Evolutionary conservation across 2,113 vertebrate species (phyloP), one percentile per base, ranked within the genome.

Genomic region (Abramis brama): DNA sequence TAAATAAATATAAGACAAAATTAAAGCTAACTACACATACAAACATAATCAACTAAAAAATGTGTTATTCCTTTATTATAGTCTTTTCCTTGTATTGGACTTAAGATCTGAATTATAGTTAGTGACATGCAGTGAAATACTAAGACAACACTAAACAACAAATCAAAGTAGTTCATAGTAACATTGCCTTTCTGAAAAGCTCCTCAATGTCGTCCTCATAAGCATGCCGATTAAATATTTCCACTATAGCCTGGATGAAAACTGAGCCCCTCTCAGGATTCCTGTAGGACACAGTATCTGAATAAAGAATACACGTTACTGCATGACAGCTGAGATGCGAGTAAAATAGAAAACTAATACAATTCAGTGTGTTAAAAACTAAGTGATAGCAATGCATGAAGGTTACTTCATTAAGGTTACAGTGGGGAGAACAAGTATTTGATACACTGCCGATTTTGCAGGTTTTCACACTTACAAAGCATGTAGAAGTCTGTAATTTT

Each of bases 221-320:
- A 43, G 95, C 91, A 0, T 79, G 71, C 6, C 86, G 86, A 84
- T 85, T 74, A 15, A 97, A 91, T 1, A 84, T 60, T 33, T 96
- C 25, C 8, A 91, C 91, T 52, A 97, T 60, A 11, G 1, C 43
- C 3, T 89, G 85, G 87, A 96, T 95, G 74, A 97, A 95, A 23
- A 94, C 0, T 33, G 95, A 94, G 3, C 95, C 95, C 0, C 1
- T 0, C 0, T 1, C 0, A 0, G 1, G 36, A 6, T 36, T 0
- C 90, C 97, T 92, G 64, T 91, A 95, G 66, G 96, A 95, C 0
- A 91, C 6, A 0, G 94, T 94, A 73, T 96, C 96, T 97, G 90
- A 4, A 70, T 84, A 88, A 5, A 83, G 80, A 82, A 27, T 45
- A 87, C 10, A 84, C 1, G 33, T 19, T 15, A 33, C 4, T 12